A percentile compares a stretch with the other conserved stretches of the same genome.
Conservation (phyloP, 1,140 invertebrate genomes). For the Euborellia annulipes region DNA sequence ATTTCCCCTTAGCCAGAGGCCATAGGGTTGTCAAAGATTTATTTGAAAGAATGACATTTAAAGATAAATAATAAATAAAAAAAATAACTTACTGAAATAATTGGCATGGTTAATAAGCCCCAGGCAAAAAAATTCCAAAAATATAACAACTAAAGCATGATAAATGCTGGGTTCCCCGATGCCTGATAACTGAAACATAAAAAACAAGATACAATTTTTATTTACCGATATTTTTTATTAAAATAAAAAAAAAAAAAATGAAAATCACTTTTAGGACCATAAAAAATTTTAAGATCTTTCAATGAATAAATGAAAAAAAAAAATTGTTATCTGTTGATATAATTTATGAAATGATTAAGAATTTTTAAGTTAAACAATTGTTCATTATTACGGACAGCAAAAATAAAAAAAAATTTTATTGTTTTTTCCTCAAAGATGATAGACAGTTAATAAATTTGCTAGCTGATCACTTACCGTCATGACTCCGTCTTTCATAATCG, state of each 20-base stretch:
- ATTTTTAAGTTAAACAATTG: conserved; percentile 3
- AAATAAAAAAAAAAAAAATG: background rate
- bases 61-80: background rate
- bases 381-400: too few species aligned
- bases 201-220: too few species aligned
- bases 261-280: background rate
- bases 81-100: conserved; percentile 69
- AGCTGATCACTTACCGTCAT: too few species aligned
- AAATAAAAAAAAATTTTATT: too few species aligned
- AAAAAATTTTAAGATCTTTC: conserved; percentile 8
- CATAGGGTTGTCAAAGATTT: conserved; percentile 5
- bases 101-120: conserved; percentile 94
- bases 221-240: background rate
- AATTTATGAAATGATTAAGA: conserved; percentile 5
- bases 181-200: conserved; percentile 53
- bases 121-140: conserved; percentile 99
- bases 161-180: conserved; percentile 89
- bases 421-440: too few species aligned
- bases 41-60: background rate
- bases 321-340: background rate
- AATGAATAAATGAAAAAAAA: conserved; percentile 3
- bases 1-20: background rate
- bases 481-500: conserved; percentile 53
- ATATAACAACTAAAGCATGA: conserved; percentile 97
- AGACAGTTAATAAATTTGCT: too few species aligned